Evolutionary conservation across 2,797 vertebrate species (phyloP).

Genomic region (Anguilla pacifica): DNA sequence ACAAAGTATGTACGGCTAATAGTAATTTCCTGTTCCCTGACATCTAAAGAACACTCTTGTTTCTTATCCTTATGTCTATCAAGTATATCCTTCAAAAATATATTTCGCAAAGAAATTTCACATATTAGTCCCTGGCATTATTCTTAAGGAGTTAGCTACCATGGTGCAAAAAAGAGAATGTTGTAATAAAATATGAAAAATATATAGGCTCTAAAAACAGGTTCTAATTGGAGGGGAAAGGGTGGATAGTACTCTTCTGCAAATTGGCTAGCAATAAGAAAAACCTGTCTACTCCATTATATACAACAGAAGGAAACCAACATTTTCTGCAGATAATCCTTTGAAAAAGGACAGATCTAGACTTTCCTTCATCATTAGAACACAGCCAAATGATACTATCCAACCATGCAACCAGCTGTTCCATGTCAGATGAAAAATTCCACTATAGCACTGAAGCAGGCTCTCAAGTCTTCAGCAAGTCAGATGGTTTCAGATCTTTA

Average conservation of each 20-base stretch:
- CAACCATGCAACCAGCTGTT: background rate
- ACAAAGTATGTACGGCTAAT: background rate
- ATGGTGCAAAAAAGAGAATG: background rate
- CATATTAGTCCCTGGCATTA: no score
- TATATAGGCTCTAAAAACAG: background rate
- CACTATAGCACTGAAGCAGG: background rate
- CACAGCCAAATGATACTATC: background rate
- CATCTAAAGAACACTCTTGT: background rate
- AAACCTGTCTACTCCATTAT: background rate
- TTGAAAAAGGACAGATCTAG: background rate
- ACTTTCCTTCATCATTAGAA: background rate
- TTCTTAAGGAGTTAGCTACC: background rate
- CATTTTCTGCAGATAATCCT: background rate
- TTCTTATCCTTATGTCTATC: constrained; percentile 5
- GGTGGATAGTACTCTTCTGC: background rate
- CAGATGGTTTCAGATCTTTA: background rate
- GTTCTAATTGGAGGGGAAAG: background rate
- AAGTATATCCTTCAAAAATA: background rate
- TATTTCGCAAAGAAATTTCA: background rate
- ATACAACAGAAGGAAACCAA: background rate
- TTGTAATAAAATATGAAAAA: background rate
- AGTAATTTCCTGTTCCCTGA: background rate
- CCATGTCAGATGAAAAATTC: background rate
- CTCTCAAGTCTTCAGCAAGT: background rate
- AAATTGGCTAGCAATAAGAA: background rate